Evolutionary conservation across 2,113 vertebrate genomes (phyloP).

Genomic region (Numida meleagris): DNA sequence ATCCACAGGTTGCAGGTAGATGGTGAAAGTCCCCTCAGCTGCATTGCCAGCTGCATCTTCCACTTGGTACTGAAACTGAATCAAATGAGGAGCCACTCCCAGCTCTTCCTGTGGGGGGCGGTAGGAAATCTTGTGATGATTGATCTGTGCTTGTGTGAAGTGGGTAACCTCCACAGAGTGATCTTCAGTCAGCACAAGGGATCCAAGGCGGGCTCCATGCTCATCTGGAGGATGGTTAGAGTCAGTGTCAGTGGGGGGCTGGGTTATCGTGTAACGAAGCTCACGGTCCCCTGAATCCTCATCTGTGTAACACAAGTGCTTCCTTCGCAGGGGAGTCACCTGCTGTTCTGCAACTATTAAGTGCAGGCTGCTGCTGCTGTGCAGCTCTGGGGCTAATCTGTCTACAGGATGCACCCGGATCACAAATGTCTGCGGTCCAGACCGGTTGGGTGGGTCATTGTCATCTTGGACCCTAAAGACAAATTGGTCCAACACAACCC

Average conservation of each 20-base stretch:
- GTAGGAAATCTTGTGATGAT: constrained; percentile 95
- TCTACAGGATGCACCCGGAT: constrained; percentile 89
- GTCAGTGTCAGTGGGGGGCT: constrained; percentile 89
- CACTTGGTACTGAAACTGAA: constrained; percentile 91
- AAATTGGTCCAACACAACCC: constrained; percentile 87
- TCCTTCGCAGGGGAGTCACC: constrained; percentile 87
- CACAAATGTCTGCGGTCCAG: constrained; percentile 83
- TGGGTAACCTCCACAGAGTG: constrained; percentile 82
- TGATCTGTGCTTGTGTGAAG: constrained; percentile 96
- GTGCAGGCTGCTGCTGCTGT: constrained; percentile 84
- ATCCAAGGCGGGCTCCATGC: constrained; percentile 73
- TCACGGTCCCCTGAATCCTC: constrained; percentile 93
- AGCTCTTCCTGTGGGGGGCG: constrained; percentile 90
- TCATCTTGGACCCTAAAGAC: constrained; percentile 91
- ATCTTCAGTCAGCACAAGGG: constrained; percentile 89
- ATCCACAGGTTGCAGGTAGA: constrained; percentile 91
- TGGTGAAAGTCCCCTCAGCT: constrained; percentile 83
- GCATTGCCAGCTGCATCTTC: constrained; percentile 88
- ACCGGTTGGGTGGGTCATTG: constrained; percentile 93
- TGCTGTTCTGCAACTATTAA: constrained; percentile 93
- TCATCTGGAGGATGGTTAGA: constrained; percentile 81
- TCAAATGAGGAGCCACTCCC: constrained; percentile 88
- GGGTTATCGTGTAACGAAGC: constrained; percentile 85
- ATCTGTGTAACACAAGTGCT: constrained; percentile 91
- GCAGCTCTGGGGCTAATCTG: constrained; percentile 89